phyloP scores from a whole-genome alignment of 2,888 invertebrate species.

The Helicoverpa assulta region DNA sequence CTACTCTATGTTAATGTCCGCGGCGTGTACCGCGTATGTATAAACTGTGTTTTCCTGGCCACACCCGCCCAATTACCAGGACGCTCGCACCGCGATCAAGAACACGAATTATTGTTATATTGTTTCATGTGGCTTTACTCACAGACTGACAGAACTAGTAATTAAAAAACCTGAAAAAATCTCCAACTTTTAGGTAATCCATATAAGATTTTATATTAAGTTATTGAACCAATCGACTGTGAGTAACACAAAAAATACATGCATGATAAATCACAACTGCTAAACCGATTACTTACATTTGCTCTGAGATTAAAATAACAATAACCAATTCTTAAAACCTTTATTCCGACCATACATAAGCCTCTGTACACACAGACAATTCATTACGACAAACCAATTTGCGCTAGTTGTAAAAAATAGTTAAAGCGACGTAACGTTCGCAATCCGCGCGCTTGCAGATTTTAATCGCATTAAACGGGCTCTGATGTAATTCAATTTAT shows the following conservation, averaged over 20 bases:
- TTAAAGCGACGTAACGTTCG: slow-evolving; percentile 57
- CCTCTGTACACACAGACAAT: slow-evolving; percentile 59
- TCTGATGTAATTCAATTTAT: slow-evolving; percentile 83
- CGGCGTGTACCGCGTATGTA: slow-evolving; percentile 61
- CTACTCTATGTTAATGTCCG: slow-evolving; percentile 57
- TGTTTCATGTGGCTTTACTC: too few species aligned
- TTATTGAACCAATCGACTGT: too few species aligned
- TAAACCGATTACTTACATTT: background rate
- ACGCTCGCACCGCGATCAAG: slow-evolving; percentile 79
- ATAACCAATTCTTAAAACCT: slow-evolving; percentile 7
- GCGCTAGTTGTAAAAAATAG: slow-evolving; percentile 67
- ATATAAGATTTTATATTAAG: too few species aligned
- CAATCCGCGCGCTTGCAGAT: slow-evolving; percentile 72
- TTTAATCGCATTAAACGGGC: slow-evolving; percentile 81
- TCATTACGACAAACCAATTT: slow-evolving; percentile 65
- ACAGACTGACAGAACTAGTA: too few species aligned
- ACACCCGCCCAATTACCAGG: slow-evolving; percentile 85
- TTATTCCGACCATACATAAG: slow-evolving; percentile 41
- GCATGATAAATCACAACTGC: too few species aligned
- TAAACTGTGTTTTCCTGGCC: slow-evolving; percentile 78
- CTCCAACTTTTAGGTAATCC: too few species aligned
- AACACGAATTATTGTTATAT: slow-evolving; percentile 79
- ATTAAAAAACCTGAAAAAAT: too few species aligned
- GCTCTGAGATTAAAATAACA: background rate
- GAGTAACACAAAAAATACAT: too few species aligned